A percentile compares a stretch with the other conserved stretches of the same genome.
phyloP scores from a whole-genome alignment of 2,797 vertebrate genomes.

The Chromis chromis region DNA sequence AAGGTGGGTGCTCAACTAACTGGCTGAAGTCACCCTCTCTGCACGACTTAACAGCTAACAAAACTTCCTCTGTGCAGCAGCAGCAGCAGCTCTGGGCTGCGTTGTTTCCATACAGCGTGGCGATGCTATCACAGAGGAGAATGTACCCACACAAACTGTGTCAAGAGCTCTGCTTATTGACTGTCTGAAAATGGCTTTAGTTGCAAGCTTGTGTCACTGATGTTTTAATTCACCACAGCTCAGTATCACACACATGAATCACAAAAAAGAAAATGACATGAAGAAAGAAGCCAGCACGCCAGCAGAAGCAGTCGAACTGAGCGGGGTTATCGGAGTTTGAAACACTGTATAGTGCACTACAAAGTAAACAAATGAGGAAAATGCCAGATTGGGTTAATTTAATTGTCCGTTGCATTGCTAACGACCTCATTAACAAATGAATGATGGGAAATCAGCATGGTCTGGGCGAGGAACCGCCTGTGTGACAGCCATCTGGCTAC shows the following conservation, averaged over 20 bases:
- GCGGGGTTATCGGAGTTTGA: constrained; percentile 12
- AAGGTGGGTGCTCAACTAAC: constrained; percentile 79
- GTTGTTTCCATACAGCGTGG: constrained; percentile 54
- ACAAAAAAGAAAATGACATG: constrained; percentile 3
- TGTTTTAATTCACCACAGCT: constrained; percentile 47
- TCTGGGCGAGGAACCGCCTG: constrained; percentile 77
- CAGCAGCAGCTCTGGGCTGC: constrained; percentile 57
- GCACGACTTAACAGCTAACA: constrained; percentile 72
- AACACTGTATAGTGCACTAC: constrained; percentile 38
- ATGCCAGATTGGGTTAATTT: constrained; percentile 81
- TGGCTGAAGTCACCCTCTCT: constrained; percentile 75
- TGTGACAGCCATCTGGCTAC: constrained; percentile 86
- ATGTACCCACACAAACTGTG: constrained; percentile 33
- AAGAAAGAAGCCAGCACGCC: not conserved
- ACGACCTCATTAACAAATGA: constrained; percentile 86
- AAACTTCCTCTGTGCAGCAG: constrained; percentile 69
- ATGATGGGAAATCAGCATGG: constrained; percentile 84
- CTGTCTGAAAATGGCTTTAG: constrained; percentile 50
- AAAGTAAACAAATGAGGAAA: constrained; percentile 72
- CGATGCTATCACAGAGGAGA: constrained; percentile 56
- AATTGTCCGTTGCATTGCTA: constrained; percentile 85
- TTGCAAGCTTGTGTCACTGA: constrained; percentile 26
- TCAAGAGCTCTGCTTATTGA: constrained; percentile 55
- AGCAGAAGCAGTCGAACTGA: constrained; percentile 12
- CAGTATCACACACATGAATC: constrained; percentile 8